These are phyloP conservation scores for Acrobasis repandana DNA, from an alignment of 2,888 invertebrate species.

Conservation along the genomic window DNA sequence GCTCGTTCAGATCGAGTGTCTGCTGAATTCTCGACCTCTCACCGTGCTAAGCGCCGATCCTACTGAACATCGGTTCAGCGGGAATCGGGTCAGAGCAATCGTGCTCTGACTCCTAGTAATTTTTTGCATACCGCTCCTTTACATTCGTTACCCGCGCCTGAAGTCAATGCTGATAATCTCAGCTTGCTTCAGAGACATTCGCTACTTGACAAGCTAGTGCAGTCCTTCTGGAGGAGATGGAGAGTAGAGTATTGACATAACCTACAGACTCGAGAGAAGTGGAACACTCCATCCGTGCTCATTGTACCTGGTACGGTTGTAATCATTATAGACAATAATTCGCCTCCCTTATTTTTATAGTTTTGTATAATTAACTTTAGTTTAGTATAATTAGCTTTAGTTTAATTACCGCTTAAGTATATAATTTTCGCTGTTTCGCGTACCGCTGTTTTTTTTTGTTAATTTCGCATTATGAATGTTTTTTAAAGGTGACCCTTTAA, in stretches of 20 bases:
- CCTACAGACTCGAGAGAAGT: neutral
- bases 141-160: constrained; percentile 22
- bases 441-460: too few relatives aligned
- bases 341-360: neutral
- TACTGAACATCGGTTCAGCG: neutral
- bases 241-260: constrained; percentile 25
- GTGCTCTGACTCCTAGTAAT: constrained; percentile 26
- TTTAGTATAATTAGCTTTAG: too few relatives aligned
- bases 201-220: constrained; percentile 27
- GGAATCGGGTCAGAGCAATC: too few relatives aligned
- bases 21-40: constrained; percentile 5
- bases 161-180: neutral
- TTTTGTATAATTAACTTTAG: too few relatives aligned
- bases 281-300: neutral
- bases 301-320: neutral
- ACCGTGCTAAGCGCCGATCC: neutral
- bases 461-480: too few relatives aligned
- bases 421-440: too few relatives aligned
- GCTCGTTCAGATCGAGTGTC: neutral
- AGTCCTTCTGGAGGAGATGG: constrained; percentile 29
- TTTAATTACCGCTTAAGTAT: too few relatives aligned
- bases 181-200: constrained; percentile 11
- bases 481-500: too few relatives aligned
- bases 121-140: constrained; percentile 27
- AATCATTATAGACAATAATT: neutral